phyloP scores from a whole-genome alignment of 1,140 invertebrate genomes.

The Dendroctonus ponderosae region DNA sequence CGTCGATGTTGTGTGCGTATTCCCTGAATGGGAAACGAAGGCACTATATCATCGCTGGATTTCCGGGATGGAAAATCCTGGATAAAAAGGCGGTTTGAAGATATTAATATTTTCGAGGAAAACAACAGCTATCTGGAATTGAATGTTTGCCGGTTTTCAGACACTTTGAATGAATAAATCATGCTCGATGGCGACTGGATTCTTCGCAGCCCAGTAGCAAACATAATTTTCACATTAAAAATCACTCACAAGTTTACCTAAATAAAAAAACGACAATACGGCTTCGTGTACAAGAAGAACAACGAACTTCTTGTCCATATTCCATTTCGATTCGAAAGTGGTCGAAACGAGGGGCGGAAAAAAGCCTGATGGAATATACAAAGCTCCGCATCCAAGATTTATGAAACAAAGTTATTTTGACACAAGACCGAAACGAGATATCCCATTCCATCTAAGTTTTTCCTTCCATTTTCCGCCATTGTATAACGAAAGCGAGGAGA shows the following conservation, averaged over 20 bases:
- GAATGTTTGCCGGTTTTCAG: too few species aligned
- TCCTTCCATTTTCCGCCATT: constrained; percentile 19
- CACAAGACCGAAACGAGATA: constrained; percentile 23
- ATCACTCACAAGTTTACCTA: too few species aligned
- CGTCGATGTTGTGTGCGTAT: constrained; percentile 30
- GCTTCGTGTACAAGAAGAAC: too few species aligned
- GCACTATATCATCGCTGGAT: constrained; percentile 27
- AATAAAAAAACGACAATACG: too few species aligned
- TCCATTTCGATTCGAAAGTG: constrained; percentile 4
- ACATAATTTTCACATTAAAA: too few species aligned
- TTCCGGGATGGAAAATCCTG: constrained; percentile 22
- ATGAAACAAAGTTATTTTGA: constrained; percentile 28
- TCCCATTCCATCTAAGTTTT: constrained; percentile 21
- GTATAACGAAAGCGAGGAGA: constrained; percentile 8
- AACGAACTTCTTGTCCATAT: too few species aligned
- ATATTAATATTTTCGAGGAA: constrained; percentile 31
- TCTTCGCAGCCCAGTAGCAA: too few species aligned
- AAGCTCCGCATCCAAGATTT: constrained; percentile 20
- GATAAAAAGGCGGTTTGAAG: constrained; percentile 11
- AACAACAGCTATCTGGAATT: constrained; percentile 7
- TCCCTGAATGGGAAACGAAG: constrained; percentile 34
- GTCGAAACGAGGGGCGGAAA: not conserved
- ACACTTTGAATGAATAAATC: too few species aligned
- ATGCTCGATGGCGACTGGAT: too few species aligned
- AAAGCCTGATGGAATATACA: constrained; percentile 22